A percentile compares a stretch with the other conserved stretches of the same genome.
Evolutionary conservation across 2,113 vertebrate genomes (phyloP).

Genomic region (Chaenocephalus aceratus): DNA sequence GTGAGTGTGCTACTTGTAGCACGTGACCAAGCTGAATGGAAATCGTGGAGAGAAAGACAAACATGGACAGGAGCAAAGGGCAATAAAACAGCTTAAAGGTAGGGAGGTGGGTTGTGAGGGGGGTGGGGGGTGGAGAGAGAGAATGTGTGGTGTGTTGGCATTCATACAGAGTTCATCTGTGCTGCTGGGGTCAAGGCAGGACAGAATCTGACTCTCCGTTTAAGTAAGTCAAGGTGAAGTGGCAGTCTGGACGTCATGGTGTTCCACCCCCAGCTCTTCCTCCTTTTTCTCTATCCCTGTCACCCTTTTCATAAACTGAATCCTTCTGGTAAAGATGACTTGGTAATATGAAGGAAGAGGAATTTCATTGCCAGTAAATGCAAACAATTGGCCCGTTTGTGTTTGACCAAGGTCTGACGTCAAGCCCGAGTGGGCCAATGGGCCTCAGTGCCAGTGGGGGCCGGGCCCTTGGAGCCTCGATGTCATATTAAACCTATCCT

Average conservation of each 20-base stretch:
- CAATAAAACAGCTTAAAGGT: slow-evolving; percentile 63
- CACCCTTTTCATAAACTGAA: slow-evolving; percentile 38
- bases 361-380: slow-evolving; percentile 57
- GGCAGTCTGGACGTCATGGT: neutral
- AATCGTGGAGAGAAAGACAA: slow-evolving; percentile 75
- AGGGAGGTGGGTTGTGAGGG: slow-evolving; percentile 30
- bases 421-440: slow-evolving; percentile 49
- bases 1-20: slow-evolving; percentile 40
- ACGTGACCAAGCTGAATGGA: slow-evolving; percentile 58
- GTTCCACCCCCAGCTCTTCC: neutral
- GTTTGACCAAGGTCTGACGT: slow-evolving; percentile 67
- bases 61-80: slow-evolving; percentile 70
- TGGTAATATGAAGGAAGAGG: slow-evolving; percentile 39
- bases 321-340: slow-evolving; percentile 60
- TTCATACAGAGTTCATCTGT: slow-evolving; percentile 43
- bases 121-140: slow-evolving; percentile 41
- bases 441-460: slow-evolving; percentile 52
- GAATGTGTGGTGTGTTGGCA: slow-evolving; percentile 26
- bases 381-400: slow-evolving; percentile 75
- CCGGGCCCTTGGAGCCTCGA: slow-evolving; percentile 31
- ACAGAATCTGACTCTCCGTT: slow-evolving; percentile 1
- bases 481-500: slow-evolving; percentile 56
- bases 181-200: slow-evolving; percentile 48
- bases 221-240: slow-evolving; percentile 16
- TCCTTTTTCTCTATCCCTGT: slow-evolving; percentile 13